phyloP scores from a whole-genome alignment of 2,797 vertebrate species.

The Coccyzus lansbergi region DNA sequence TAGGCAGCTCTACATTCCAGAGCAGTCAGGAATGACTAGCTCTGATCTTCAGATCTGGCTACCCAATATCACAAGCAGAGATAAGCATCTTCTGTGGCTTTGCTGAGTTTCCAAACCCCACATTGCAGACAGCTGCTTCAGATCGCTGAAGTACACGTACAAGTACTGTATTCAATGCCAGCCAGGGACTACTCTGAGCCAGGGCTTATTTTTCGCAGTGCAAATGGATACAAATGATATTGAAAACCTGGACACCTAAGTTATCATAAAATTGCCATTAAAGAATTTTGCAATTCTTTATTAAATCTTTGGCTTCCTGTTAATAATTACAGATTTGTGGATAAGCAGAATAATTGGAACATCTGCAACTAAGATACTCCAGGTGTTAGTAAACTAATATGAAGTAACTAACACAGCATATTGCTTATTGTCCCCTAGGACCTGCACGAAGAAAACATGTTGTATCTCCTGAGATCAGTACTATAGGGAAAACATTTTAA shows the following conservation, averaged over 20 bases:
- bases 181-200: background rate
- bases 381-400: conserved; percentile 54
- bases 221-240: background rate
- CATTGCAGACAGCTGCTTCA: background rate
- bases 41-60: background rate
- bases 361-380: conserved; percentile 34
- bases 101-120: background rate
- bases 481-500: conserved; percentile 39
- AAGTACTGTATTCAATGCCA: background rate
- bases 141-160: background rate
- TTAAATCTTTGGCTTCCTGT: conserved; percentile 11
- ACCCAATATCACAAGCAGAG: background rate
- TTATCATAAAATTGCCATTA: background rate
- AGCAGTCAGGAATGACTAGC: background rate
- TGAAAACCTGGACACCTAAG: background rate
- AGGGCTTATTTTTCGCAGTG: background rate
- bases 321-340: background rate
- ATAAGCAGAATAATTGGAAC: conserved; percentile 47
- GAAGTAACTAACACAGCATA: conserved; percentile 50
- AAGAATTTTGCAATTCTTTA: conserved; percentile 7
- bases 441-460: background rate
- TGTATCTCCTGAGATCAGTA: conserved; percentile 27
- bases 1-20: background rate
- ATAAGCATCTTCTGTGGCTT: background rate
- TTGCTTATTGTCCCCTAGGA: conserved; percentile 26